phyloP scores from a whole-genome alignment of 1,140 invertebrate species.

The Euwallacea fornicatus region DNA sequence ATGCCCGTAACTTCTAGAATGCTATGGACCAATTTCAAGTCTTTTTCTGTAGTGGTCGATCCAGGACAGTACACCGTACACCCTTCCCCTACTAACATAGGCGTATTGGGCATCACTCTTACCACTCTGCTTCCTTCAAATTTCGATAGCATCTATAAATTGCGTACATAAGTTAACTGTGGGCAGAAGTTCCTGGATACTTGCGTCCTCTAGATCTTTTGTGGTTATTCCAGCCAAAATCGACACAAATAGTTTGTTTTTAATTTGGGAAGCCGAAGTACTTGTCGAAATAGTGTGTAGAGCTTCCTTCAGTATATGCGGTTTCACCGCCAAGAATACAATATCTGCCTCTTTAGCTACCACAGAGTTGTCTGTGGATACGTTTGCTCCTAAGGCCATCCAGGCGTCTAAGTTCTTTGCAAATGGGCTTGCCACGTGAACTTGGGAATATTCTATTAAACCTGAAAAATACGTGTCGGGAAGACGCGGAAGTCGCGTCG shows the following conservation, averaged over 20 bases:
- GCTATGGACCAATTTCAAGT: slow-evolving; percentile 64
- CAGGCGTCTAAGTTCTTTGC: slow-evolving; percentile 66
- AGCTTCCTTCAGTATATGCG: slow-evolving; percentile 69
- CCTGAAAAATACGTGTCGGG: slow-evolving; percentile 51
- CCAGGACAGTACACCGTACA: slow-evolving; percentile 73
- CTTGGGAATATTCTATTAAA: slow-evolving; percentile 59
- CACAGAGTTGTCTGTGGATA: slow-evolving; percentile 65
- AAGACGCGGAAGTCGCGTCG: too few species aligned
- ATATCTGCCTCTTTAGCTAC: slow-evolving; percentile 69
- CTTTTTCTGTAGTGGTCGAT: slow-evolving; percentile 56
- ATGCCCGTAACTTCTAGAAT: slow-evolving; percentile 79
- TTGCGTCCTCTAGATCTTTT: slow-evolving; percentile 67
- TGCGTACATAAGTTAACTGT: background rate
- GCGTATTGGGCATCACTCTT: slow-evolving; percentile 92
- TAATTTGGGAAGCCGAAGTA: slow-evolving; percentile 43
- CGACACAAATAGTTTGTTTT: slow-evolving; percentile 69
- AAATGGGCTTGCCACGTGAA: slow-evolving; percentile 71
- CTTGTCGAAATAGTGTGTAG: slow-evolving; percentile 55
- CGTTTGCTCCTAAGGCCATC: slow-evolving; percentile 63
- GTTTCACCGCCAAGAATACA: slow-evolving; percentile 85
- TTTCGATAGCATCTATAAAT: slow-evolving; percentile 51
- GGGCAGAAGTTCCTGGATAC: slow-evolving; percentile 15
- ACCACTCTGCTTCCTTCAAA: slow-evolving; percentile 66
- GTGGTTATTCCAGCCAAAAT: slow-evolving; percentile 80
- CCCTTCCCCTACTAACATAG: slow-evolving; percentile 81